Evolutionary conservation across 2,113 vertebrate species (phyloP), one percentile per base, ranked within the genome.

Genomic region (Atlantisia rogersi): DNA sequence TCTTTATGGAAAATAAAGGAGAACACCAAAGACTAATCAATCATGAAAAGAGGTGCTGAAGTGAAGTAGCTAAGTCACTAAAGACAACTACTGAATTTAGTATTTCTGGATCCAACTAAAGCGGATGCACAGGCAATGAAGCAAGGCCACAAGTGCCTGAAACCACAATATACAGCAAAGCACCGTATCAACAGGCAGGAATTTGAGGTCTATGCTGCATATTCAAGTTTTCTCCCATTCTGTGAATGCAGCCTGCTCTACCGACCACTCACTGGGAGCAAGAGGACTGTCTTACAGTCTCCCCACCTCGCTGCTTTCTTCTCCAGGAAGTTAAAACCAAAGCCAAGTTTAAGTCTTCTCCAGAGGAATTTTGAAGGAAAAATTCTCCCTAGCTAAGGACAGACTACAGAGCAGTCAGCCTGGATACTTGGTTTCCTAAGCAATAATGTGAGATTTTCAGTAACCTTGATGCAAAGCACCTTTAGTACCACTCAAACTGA

Each of bases 121-220:
- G 0, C 0, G 50, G 13, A 20, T 9, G 25, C 42, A 60, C 19
- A 59, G 1, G 19, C 62, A 62, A 52, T 1, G 4, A 84, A 28
- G 39, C 39, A 70, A 53, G 1, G 9, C 31, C 69, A 20, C 29
- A n/a, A 48, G 37, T 79, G 71, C 42, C 86, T 59, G 28, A 50
- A 82, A 44, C 28, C 39, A 37, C 63, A 60, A 19, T 4, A 25
- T 15, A 7, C 39, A 78, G 52, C 56, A 63, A 37, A 82, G 67
- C 58, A 62, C 37, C 40, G 59, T 12, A 24, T 5, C 48, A 40
- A 8, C 0, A 2, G 13, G 17, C 22, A 48, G 31, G n/a, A 79
- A 59, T 17, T 21, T 18, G 13, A 82, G n/a, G 18, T 11, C 12
- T 7, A 6, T 55, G 10, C 22, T 39, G 44, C 39, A 91, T 15